Conservation (phyloP, 2,888 invertebrate genomes). For the Caenorhabditis angaria region DNA sequence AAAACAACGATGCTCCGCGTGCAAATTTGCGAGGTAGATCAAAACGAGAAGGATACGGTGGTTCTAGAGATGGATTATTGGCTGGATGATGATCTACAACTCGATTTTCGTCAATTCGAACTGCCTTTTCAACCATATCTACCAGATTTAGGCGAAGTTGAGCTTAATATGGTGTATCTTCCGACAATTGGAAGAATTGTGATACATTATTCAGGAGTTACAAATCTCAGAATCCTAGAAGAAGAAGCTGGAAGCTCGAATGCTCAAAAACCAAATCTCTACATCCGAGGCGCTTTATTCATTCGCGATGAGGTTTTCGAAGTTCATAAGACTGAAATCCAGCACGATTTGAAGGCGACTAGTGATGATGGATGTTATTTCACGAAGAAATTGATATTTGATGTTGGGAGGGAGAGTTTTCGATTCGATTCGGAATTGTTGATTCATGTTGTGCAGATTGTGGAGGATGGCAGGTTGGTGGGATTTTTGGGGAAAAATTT, state of each 20-base stretch:
- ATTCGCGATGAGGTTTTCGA: slow-evolving; percentile 19
- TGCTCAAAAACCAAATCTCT: slow-evolving; percentile 30
- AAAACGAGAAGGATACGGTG: slow-evolving; percentile 39
- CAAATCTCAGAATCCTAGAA: too few relatives aligned
- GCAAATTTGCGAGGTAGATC: slow-evolving; percentile 51
- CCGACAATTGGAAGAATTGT: slow-evolving; percentile 41
- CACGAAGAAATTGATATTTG: slow-evolving; percentile 32
- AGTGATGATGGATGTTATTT: slow-evolving; percentile 40
- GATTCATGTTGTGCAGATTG: slow-evolving; percentile 35
- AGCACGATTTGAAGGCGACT: background rate
- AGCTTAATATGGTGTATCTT: slow-evolving; percentile 43
- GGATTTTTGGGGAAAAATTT: background rate
- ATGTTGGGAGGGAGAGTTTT: slow-evolving; percentile 28
- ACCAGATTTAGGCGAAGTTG: slow-evolving; percentile 53
- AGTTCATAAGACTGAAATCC: slow-evolving; percentile 26
- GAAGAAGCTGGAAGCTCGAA: too few relatives aligned
- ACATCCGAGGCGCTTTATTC: slow-evolving; percentile 25
- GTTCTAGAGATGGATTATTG: slow-evolving; percentile 50
- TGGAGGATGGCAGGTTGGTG: slow-evolving; percentile 19
- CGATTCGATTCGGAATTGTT: slow-evolving; percentile 21
- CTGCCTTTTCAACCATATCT: slow-evolving; percentile 35
- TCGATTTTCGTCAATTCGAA: slow-evolving; percentile 43
- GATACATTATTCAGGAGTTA: slow-evolving; percentile 35
- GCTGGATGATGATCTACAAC: slow-evolving; percentile 36
- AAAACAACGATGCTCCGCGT: slow-evolving; percentile 45